Percentiles rank a stretch among this genome's conserved stretches.
These are phyloP conservation scores for Dermatophagoides farinae DNA, from an alignment of 1,140 invertebrate species.

Conservation along the genomic window DNA sequence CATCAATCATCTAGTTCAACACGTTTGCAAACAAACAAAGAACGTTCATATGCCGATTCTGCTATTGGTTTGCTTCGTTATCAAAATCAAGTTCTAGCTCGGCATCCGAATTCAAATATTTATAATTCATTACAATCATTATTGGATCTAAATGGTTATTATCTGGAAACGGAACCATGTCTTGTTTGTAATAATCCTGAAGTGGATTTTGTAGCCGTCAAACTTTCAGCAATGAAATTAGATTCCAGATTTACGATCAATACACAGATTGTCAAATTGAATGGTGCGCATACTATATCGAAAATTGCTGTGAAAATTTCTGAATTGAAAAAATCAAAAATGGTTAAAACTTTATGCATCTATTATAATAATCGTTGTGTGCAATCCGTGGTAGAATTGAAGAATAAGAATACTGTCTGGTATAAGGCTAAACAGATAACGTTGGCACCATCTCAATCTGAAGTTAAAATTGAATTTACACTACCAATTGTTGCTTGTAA, in stretches of 20 bases:
- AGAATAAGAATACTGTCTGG: constrained; percentile 86
- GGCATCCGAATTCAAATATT: constrained; percentile 79
- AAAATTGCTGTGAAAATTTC: constrained; percentile 77
- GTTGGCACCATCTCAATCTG: constrained; percentile 71
- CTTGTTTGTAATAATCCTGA: constrained; percentile 93
- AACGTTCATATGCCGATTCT: constrained; percentile 56
- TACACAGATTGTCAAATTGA: constrained; percentile 87
- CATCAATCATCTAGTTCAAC: constrained; percentile 28
- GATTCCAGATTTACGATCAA: constrained; percentile 95
- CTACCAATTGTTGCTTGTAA: constrained; percentile 91
- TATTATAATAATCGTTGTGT: constrained; percentile 91
- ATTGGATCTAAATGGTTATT: constrained; percentile 86
- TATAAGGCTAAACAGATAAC: constrained; percentile 82
- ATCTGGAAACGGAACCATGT: constrained; percentile 86
- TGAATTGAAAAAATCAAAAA: constrained; percentile 86
- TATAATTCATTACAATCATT: constrained; percentile 76
- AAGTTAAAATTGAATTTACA: constrained; percentile 86
- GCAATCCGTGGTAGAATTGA: constrained; percentile 86
- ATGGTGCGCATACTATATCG: constrained; percentile 81
- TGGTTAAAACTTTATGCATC: constrained; percentile 86
- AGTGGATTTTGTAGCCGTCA: constrained; percentile 70
- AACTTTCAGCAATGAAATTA: constrained; percentile 76
- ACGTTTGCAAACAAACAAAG: constrained; percentile 17
- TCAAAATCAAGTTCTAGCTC: constrained; percentile 65
- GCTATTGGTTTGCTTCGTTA: constrained; percentile 59